A percentile compares a stretch with the other conserved stretches of the same genome.
phyloP scores from a whole-genome alignment of 2,113 vertebrate species.

The Malurus elegans region DNA sequence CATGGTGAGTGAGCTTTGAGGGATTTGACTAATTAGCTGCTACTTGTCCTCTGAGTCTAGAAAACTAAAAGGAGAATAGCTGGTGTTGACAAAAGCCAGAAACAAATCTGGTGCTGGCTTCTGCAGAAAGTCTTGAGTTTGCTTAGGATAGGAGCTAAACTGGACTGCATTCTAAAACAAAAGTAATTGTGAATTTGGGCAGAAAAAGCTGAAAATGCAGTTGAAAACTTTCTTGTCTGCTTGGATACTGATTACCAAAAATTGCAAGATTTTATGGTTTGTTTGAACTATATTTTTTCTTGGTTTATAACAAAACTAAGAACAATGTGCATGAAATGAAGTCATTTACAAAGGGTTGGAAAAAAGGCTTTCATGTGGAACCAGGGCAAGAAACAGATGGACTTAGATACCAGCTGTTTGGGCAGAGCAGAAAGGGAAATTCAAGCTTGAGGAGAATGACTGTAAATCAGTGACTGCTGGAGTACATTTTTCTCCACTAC shows the following conservation, averaged over 20 bases:
- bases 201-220: neutral
- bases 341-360: neutral
- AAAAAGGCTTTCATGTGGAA: neutral
- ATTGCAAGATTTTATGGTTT: neutral
- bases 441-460: neutral
- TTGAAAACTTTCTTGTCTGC: neutral
- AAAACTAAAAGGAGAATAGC: neutral
- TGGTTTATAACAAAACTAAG: neutral
- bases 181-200: neutral
- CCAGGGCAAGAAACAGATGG: neutral
- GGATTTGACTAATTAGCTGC: neutral
- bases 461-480: neutral
- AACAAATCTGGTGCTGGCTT: neutral
- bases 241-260: neutral
- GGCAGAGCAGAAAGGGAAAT: neutral
- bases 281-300: neutral
- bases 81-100: neutral
- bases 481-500: neutral
- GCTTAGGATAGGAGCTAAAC: neutral
- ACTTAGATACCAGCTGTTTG: neutral
- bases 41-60: neutral
- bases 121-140: neutral
- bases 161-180: neutral
- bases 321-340: neutral
- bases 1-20: neutral